Conservation (phyloP, 2,888 invertebrate species). For the Eudasyphora cyanicolor region DNA sequence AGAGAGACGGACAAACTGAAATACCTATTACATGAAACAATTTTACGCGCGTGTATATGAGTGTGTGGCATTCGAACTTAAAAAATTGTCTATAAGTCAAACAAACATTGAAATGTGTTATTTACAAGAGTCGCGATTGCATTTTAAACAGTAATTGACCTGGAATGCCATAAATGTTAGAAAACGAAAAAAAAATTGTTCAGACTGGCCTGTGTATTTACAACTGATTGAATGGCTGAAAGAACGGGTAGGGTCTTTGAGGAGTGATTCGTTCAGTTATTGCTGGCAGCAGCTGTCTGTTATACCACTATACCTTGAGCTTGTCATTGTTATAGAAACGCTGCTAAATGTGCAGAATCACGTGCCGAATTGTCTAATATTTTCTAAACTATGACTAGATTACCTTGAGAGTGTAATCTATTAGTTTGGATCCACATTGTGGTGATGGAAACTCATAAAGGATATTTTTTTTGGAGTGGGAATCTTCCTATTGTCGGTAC, state of each 20-base stretch:
- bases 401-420: background rate
- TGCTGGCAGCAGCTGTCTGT: too few relatives aligned
- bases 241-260: too few relatives aligned
- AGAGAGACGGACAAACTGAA: too few relatives aligned
- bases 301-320: slow-evolving; percentile 12
- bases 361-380: background rate
- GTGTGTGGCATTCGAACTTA: background rate
- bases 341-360: background rate
- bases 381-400: background rate
- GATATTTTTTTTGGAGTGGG: too few relatives aligned
- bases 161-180: background rate
- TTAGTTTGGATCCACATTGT: too few relatives aligned
- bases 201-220: background rate
- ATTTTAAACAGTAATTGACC: background rate
- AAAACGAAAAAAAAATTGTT: background rate
- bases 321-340: background rate
- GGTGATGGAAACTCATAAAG: too few relatives aligned
- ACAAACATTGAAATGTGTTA: background rate
- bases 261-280: background rate
- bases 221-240: background rate
- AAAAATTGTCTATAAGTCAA: background rate
- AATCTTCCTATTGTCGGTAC: too few relatives aligned
- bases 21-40: background rate
- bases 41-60: background rate
- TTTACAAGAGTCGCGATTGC: background rate